Evolutionary conservation across 2,797 vertebrate genomes (phyloP).

Genomic region (Podargus strigoides): DNA sequence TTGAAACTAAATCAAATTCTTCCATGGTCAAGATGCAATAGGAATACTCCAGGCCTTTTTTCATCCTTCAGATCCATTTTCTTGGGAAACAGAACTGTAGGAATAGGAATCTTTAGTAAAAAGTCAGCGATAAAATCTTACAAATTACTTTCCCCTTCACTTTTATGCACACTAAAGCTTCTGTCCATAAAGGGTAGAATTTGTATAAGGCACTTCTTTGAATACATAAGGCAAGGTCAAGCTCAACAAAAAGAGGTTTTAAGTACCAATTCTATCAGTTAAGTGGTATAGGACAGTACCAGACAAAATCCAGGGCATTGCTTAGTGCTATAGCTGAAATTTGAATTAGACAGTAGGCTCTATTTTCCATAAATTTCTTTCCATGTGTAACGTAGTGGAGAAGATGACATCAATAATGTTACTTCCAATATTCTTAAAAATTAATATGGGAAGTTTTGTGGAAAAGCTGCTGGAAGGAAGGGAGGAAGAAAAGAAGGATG

Average conservation of each 20-base stretch:
- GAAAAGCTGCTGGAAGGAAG: background rate
- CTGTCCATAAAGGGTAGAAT: background rate
- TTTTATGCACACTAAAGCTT: background rate
- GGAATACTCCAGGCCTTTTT: background rate
- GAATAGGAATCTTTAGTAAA: background rate
- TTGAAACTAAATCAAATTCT: background rate
- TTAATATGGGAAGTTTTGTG: background rate
- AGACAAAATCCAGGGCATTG: background rate
- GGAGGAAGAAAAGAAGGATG: background rate
- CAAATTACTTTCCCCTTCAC: background rate
- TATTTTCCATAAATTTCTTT: background rate
- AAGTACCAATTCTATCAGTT: background rate
- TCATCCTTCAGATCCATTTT: background rate
- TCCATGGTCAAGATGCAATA: background rate
- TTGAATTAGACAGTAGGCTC: background rate
- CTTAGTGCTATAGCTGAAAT: background rate
- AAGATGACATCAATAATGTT: background rate
- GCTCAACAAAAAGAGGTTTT: background rate
- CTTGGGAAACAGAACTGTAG: background rate
- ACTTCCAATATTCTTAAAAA: background rate
- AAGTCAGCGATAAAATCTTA: background rate
- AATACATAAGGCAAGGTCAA: background rate
- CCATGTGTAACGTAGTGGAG: background rate
- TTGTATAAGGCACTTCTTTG: background rate
- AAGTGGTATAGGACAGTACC: background rate